Base-by-base conservation (phyloP, 2,113 vertebrate genomes). In the Turnix velox region DNA sequence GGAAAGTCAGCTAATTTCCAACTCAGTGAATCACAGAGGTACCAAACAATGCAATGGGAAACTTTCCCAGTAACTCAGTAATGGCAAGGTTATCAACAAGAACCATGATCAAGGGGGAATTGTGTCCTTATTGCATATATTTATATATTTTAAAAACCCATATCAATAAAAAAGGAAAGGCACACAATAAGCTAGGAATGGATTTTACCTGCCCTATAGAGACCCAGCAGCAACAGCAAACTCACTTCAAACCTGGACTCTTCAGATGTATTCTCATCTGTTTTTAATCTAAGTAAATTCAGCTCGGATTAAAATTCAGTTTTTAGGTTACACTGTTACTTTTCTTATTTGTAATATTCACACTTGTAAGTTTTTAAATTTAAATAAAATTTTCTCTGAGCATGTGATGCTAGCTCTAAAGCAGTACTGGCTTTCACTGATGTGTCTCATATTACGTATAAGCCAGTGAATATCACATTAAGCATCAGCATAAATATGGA, bases 61-160 rank as follows among this genome's bases (percentile, higher is more conserved):
- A 42, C n/a, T 30, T 87, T 58, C 52, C 62, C 48, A 72, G 16
- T 30, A 46, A 7, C n/a, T 73, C 69, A 51, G 33, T 55, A 59
- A 76, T 33, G 30, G 76, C 10, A 66, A 88, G 15, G 9, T 40
- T 78, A 71, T 61, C 16, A 72, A 17, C 12, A 81, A 67, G 65
- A 90, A 73, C 42, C 10, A 39, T 40, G 13, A 40, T 3, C 3
- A 54, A 57, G 27, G 46, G 46, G 46, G 3, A 33, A 58, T 37
- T 2, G 7, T 31, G 8, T 7, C 18, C 12, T 42, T n/a, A 7
- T 28, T 37, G 1, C 0, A 5, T 63, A 17, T 51, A 43, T 42
- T 19, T n/a, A 7, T 33, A 51, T 17, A n/a, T 27, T 59, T 55
- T 51, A 27, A 68, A 81, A 63, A 45, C 4, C 3, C 14, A 42